Evolutionary conservation across 2,888 invertebrate species (phyloP).

Genomic region (Agrypnus murinus): DNA sequence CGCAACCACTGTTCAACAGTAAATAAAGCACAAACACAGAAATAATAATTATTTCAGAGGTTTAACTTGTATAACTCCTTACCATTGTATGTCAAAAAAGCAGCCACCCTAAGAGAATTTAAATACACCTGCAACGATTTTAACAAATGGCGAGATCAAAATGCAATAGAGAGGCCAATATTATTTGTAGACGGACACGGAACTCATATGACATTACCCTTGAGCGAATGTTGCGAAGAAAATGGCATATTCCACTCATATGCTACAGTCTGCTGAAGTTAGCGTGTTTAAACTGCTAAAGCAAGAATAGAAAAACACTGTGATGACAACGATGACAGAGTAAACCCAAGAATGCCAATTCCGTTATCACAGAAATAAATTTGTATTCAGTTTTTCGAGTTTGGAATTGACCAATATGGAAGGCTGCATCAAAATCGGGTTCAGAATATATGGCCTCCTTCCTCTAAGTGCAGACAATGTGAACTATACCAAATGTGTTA

Average conservation of each 20-base stretch:
- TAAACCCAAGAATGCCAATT: constrained; percentile 42
- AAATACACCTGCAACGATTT: constrained; percentile 49
- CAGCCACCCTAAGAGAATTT: too few relatives aligned
- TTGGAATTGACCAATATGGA: constrained; percentile 37
- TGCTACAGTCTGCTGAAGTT: constrained; percentile 39
- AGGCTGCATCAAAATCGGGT: constrained; percentile 50
- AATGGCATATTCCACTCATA: constrained; percentile 45
- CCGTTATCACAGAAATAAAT: constrained; percentile 53
- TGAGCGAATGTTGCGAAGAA: constrained; percentile 52
- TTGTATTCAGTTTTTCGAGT: constrained; percentile 53
- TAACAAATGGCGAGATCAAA: constrained; percentile 46
- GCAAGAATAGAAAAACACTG: constrained; percentile 53
- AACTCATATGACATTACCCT: constrained; percentile 54
- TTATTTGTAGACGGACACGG: constrained; percentile 58
- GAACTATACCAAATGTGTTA: constrained; percentile 56
- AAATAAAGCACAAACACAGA: too few relatives aligned
- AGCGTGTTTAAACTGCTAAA: constrained; percentile 32
- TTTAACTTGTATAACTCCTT: too few relatives aligned
- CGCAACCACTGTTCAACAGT: too few relatives aligned
- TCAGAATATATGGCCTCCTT: constrained; percentile 55
- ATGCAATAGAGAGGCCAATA: constrained; percentile 52
- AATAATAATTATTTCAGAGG: too few relatives aligned
- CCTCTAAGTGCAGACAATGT: constrained; percentile 54
- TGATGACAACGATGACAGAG: constrained; percentile 46
- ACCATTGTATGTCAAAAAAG: too few relatives aligned